Evolutionary conservation across 1,140 invertebrate species (phyloP).

Genomic region (Trichonephila inaurata): DNA sequence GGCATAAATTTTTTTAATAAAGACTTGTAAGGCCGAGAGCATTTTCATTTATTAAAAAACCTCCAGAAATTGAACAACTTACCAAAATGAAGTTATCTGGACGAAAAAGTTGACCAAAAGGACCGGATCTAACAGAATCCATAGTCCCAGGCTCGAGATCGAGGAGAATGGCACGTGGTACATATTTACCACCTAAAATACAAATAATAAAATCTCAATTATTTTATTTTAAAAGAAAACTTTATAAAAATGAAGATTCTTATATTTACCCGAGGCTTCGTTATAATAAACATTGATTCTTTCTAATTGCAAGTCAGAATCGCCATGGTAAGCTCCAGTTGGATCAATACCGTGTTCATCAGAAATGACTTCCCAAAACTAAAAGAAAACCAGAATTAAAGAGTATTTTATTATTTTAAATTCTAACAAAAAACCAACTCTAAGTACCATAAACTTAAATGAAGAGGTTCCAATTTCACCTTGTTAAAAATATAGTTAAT

Average conservation of each 20-base stretch:
- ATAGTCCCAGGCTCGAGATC: constrained; percentile 86
- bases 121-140: constrained; percentile 85
- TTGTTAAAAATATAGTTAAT: too few species aligned
- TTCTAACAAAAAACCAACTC: too few species aligned
- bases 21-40: too few species aligned
- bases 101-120: constrained; percentile 85
- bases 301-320: constrained; percentile 92
- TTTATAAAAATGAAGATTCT: background rate
- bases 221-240: too few species aligned
- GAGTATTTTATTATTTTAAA: background rate
- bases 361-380: constrained; percentile 89
- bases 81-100: constrained; percentile 86
- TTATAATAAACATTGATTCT: constrained; percentile 96
- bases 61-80: background rate
- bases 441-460: too few species aligned
- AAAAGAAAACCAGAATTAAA: constrained; percentile 46
- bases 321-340: constrained; percentile 91
- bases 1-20: too few species aligned
- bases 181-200: constrained; percentile 83
- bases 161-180: constrained; percentile 84
- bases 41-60: background rate
- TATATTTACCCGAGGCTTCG: constrained; percentile 86
- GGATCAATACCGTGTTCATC: constrained; percentile 95
- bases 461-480: too few species aligned
- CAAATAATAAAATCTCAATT: background rate